Conservation (phyloP, 2,888 invertebrate genomes). For the Eristalinus aeneus region DNA sequence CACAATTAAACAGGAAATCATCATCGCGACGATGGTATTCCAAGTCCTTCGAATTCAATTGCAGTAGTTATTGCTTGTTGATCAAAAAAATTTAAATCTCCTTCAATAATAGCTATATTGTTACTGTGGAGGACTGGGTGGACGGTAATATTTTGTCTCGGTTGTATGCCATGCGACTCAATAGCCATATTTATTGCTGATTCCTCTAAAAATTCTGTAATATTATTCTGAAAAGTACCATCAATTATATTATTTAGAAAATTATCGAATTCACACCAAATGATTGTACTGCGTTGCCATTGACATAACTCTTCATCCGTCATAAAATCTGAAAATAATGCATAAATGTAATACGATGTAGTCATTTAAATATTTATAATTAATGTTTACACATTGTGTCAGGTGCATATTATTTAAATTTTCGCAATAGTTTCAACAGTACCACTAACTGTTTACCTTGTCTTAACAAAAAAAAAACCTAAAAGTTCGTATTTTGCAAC, state of each 20-base stretch:
- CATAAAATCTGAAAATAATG: slow-evolving; percentile 72
- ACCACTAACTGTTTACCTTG: not conserved
- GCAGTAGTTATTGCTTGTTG: slow-evolving; percentile 43
- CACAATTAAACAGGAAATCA: not conserved
- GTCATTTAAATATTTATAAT: not conserved
- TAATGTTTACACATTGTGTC: slow-evolving; percentile 2
- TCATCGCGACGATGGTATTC: slow-evolving; percentile 30
- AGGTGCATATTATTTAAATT: slow-evolving; percentile 29
- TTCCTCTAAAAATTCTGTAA: slow-evolving; percentile 61
- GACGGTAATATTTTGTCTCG: not conserved
- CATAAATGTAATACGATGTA: not conserved
- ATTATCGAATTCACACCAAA: slow-evolving; percentile 74
- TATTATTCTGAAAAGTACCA: slow-evolving; percentile 23
- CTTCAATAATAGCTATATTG: not conserved
- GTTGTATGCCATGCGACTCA: slow-evolving; percentile 71
- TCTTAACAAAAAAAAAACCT: no score
- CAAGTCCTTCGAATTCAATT: slow-evolving; percentile 49
- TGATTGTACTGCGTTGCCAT: slow-evolving; percentile 74
- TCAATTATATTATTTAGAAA: slow-evolving; percentile 73
- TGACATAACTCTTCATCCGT: slow-evolving; percentile 73
- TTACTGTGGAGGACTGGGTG: not conserved
- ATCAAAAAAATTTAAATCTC: slow-evolving; percentile 28
- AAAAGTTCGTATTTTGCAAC: no score
- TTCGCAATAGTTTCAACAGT: not conserved
- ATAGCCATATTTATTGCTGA: slow-evolving; percentile 74